These are phyloP conservation scores for Synergus gifuensis DNA, from an alignment of 2,888 invertebrate genomes.

Conservation along the genomic window DNA sequence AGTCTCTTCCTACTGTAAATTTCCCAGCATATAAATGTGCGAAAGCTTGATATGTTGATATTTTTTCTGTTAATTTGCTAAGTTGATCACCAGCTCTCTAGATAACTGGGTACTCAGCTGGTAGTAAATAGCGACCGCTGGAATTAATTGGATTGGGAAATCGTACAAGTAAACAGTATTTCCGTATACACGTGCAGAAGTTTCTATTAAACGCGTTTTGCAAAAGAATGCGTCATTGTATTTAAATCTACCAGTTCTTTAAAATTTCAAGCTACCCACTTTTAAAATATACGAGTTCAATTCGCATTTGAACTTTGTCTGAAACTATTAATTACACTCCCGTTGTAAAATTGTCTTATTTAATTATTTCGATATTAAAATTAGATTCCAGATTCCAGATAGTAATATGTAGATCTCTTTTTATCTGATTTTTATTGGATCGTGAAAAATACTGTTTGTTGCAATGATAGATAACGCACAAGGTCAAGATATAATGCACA, in stretches of 20 bases:
- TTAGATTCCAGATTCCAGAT: not conserved
- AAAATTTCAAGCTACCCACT: not conserved
- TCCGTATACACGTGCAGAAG: conserved; percentile 56
- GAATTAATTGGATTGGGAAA: conserved; percentile 73
- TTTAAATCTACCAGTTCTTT: not conserved
- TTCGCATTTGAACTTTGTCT: not conserved
- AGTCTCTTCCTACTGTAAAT: not conserved
- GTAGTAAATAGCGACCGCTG: conserved; percentile 57
- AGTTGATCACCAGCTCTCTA: conserved; percentile 29
- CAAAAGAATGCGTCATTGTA: conserved; percentile 9
- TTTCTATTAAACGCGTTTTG: conserved; percentile 50
- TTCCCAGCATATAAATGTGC: not conserved
- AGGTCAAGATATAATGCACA: conserved; percentile 24
- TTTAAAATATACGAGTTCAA: not conserved
- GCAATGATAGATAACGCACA: conserved; percentile 22
- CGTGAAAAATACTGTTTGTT: conserved; percentile 15
- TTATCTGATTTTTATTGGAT: conserved; percentile 26
- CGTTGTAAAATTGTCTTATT: not conserved
- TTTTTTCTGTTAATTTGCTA: conserved; percentile 8
- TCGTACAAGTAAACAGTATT: conserved; percentile 63
- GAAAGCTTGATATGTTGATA: not conserved
- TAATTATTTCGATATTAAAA: not conserved
- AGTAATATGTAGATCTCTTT: not conserved
- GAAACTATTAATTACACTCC: not conserved
- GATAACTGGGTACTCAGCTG: conserved; percentile 29